phyloP scores from a whole-genome alignment of 2,113 vertebrate species.

The Atrichornis clamosus region DNA sequence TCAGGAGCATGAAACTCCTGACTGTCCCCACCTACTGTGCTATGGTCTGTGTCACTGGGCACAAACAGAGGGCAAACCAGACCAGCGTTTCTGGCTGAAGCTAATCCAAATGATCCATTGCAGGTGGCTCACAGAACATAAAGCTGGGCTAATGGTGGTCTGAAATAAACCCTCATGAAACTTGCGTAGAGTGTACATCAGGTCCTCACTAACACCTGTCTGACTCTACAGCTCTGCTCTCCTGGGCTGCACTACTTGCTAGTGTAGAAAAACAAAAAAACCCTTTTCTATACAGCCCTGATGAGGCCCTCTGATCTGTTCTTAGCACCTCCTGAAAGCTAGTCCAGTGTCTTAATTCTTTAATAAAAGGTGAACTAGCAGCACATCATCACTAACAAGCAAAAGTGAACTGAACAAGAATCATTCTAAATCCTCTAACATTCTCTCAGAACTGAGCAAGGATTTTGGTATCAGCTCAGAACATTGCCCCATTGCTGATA shows the following conservation, averaged over 20 bases:
- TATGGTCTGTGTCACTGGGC: not conserved
- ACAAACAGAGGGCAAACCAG: not conserved
- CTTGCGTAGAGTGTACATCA: not conserved
- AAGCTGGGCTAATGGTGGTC: not conserved
- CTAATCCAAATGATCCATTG: not conserved
- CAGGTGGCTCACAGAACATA: not conserved
- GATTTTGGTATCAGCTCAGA: not conserved
- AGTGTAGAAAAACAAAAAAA: not conserved
- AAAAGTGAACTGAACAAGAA: not conserved
- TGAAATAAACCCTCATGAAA: not conserved
- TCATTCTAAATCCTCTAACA: not conserved
- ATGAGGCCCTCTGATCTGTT: not conserved
- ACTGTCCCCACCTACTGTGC: not conserved
- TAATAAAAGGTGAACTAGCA: not conserved
- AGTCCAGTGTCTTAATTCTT: not conserved
- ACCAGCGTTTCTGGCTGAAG: not conserved
- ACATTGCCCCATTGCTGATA: fast-evolving
- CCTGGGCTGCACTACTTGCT: not conserved
- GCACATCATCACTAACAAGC: not conserved
- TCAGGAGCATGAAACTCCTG: not conserved
- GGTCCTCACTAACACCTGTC: not conserved
- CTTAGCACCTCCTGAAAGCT: not conserved
- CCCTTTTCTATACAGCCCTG: not conserved
- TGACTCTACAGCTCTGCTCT: not conserved
- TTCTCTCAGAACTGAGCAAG: not conserved